phyloP scores from a whole-genome alignment of 92 coral and sea anemone genomes.

The Parazoanthus atlanticus region DNA sequence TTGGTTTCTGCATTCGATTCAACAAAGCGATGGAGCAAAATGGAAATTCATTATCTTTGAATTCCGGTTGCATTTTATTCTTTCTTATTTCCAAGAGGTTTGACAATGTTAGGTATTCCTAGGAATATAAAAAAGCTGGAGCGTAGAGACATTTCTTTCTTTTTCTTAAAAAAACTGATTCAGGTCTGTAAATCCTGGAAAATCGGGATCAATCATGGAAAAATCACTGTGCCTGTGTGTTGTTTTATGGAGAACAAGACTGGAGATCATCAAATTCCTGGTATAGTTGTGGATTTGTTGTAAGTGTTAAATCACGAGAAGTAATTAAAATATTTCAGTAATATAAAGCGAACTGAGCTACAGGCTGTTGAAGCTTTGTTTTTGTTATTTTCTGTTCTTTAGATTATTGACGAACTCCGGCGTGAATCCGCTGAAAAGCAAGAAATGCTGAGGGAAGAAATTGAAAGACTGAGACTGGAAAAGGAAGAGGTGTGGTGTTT shows the following conservation, averaged over 20 bases:
- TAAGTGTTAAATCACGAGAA: neutral
- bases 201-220: no score
- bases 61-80: no score
- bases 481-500: conserved; percentile 24
- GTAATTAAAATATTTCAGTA: neutral
- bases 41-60: no score
- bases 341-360: neutral
- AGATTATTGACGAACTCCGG: conserved; percentile 35
- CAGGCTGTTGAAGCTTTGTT: neutral
- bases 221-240: no score
- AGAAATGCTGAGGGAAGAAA: conserved; percentile 30
- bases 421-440: conserved; percentile 41
- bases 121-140: no score
- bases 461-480: conserved; percentile 27
- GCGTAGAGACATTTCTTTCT: no score
- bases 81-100: neutral
- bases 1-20: neutral
- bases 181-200: no score
- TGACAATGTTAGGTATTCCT: no score
- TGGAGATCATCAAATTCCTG: no score
- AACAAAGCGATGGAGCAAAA: neutral
- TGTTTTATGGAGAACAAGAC: no score
- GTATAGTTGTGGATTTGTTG: neutral
- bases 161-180: no score
- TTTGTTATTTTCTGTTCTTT: neutral